phyloP scores from a whole-genome alignment of 2,113 vertebrate genomes.

The Brachionichthys hirsutus region DNA sequence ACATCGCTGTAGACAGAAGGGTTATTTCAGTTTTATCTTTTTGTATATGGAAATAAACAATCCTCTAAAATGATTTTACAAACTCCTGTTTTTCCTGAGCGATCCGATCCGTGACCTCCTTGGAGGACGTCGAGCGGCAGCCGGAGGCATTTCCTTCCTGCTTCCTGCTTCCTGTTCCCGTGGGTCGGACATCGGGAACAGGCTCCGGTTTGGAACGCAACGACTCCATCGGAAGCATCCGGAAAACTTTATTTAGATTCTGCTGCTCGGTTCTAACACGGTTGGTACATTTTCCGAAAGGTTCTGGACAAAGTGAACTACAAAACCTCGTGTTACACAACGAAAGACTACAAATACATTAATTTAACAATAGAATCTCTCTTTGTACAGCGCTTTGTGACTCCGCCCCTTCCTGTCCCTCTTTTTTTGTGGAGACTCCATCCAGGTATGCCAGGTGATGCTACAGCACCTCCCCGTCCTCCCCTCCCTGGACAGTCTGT shows the following conservation, averaged over 20 bases:
- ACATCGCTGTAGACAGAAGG: slow-evolving; percentile 73
- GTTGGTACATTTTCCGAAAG: too few relatives aligned
- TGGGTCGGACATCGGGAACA: too few relatives aligned
- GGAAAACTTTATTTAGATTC: too few relatives aligned
- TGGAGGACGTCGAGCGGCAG: too few relatives aligned
- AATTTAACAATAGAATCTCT: slow-evolving; percentile 23
- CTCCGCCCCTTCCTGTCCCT: background rate
- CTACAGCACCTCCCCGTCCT: slow-evolving; percentile 4
- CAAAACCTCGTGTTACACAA: background rate
- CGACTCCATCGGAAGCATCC: too few relatives aligned
- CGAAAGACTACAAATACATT: slow-evolving; percentile 25
- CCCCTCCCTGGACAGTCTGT: background rate
- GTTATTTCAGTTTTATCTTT: slow-evolving; percentile 92
- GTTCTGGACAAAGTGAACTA: too few relatives aligned
- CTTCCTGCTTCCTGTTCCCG: too few relatives aligned
- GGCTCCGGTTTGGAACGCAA: too few relatives aligned
- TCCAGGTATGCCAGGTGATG: background rate
- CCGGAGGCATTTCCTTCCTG: too few relatives aligned
- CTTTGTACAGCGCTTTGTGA: slow-evolving; percentile 2
- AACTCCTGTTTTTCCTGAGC: background rate
- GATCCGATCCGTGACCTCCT: too few relatives aligned
- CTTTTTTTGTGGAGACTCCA: slow-evolving; percentile 1
- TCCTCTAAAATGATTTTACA: slow-evolving; percentile 74
- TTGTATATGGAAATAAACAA: slow-evolving; percentile 86
- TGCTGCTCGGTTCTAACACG: too few relatives aligned